Conservation (phyloP, 2,888 invertebrate genomes). For the Achlya flavicornis region DNA sequence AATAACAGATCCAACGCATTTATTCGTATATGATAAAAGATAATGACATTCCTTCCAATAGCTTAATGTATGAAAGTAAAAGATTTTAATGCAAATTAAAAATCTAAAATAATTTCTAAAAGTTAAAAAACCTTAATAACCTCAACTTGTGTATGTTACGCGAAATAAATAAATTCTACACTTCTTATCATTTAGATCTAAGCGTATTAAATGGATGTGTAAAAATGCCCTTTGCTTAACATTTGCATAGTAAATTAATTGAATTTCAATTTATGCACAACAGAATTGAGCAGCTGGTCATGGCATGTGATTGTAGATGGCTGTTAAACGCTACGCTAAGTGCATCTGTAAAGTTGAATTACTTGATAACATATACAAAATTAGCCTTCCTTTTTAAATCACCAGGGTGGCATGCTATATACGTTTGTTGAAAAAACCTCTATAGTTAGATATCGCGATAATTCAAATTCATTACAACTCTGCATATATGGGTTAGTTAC, state of each 20-base stretch:
- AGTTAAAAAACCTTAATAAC: too few species aligned
- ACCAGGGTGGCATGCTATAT: background rate
- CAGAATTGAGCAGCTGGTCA: slow-evolving; percentile 26
- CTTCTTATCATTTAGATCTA: background rate
- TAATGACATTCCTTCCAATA: slow-evolving; percentile 5
- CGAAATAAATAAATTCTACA: background rate
- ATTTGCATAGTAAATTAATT: slow-evolving; percentile 48
- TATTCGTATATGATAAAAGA: background rate
- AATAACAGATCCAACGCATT: background rate
- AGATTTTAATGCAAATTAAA: background rate
- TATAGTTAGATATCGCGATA: too few species aligned
- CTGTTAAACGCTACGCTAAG: slow-evolving; percentile 14
- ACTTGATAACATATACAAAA: slow-evolving; percentile 11
- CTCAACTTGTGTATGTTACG: background rate
- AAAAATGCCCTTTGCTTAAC: slow-evolving; percentile 19
- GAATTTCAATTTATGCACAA: slow-evolving; percentile 34
- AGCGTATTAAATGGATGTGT: slow-evolving; percentile 23
- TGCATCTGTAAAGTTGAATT: slow-evolving; percentile 17
- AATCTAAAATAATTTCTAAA: background rate
- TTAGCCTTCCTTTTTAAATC: slow-evolving; percentile 13
- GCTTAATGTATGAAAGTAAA: background rate
- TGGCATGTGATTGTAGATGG: slow-evolving; percentile 38
- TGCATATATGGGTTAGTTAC: too few species aligned
- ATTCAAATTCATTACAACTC: too few species aligned
- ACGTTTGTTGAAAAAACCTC: background rate